These are phyloP conservation scores for Pelodytes ibericus DNA, from an alignment of 2,797 vertebrate species.

Conservation along the genomic window DNA sequence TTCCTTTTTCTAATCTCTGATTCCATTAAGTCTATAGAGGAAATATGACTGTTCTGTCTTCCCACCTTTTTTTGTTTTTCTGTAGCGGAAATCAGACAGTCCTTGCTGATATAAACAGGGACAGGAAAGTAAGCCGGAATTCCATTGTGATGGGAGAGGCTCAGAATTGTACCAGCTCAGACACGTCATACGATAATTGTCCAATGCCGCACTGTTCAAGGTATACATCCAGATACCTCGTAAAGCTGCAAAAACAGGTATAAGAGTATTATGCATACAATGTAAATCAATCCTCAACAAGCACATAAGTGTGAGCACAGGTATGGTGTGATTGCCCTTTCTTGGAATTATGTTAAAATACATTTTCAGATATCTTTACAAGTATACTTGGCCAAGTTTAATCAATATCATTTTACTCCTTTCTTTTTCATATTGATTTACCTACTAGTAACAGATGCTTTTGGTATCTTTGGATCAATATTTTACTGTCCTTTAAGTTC, in stretches of 20 bases:
- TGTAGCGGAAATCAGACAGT: conserved; percentile 63
- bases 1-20: background rate
- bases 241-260: conserved; percentile 58
- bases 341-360: background rate
- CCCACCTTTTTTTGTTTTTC: conserved; percentile 62
- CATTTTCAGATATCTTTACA: background rate
- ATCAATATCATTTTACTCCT: too few species aligned
- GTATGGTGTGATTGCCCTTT: background rate
- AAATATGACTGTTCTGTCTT: background rate
- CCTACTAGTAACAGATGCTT: too few species aligned
- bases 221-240: conserved; percentile 69
- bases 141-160: conserved; percentile 59
- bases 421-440: too few species aligned
- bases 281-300: background rate
- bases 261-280: background rate
- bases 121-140: conserved; percentile 62
- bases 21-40: background rate
- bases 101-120: conserved; percentile 74
- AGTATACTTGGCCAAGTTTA: too few species aligned
- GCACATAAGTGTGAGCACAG: background rate
- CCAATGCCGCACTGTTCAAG: conserved; percentile 42
- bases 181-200: conserved; percentile 69
- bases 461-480: too few species aligned
- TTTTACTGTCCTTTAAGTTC: too few species aligned
- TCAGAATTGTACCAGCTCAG: conserved; percentile 57